These are phyloP conservation scores for Polymixis flavicincta DNA, from an alignment of 2,888 invertebrate species.

Conservation along the genomic window DNA sequence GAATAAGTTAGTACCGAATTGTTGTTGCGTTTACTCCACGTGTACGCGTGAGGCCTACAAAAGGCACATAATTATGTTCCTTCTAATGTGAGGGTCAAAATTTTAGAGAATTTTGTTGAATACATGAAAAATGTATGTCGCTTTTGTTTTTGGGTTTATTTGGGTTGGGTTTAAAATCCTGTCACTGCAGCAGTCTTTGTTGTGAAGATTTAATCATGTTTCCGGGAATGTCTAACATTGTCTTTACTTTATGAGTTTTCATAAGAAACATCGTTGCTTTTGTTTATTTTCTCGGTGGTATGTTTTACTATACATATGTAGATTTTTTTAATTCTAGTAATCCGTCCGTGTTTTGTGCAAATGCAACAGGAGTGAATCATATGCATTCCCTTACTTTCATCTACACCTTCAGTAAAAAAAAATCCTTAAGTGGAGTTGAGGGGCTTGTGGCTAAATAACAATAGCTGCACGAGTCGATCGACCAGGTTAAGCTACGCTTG, in stretches of 20 bases:
- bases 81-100: constrained; percentile 34
- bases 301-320: no score
- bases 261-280: neutral
- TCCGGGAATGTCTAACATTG: neutral
- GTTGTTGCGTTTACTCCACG: no score
- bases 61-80: constrained; percentile 13
- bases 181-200: constrained; percentile 27
- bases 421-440: neutral
- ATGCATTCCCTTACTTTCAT: neutral
- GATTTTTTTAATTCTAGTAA: neutral
- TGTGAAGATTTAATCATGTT: constrained; percentile 22
- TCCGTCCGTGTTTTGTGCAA: neutral
- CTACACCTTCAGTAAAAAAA: neutral
- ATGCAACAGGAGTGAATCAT: neutral
- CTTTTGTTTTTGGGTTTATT: constrained; percentile 24
- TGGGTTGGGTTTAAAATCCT: constrained; percentile 5
- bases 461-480: no score
- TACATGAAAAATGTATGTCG: constrained; percentile 12
- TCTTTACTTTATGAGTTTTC: neutral
- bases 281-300: neutral
- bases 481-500: no score
- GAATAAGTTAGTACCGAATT: no score
- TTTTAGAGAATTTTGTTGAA: constrained; percentile 16
- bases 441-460: no score
- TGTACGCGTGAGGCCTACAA: neutral